Evolutionary conservation across 2,113 vertebrate genomes (phyloP).

Genomic region (Heteronetta atricapilla): DNA sequence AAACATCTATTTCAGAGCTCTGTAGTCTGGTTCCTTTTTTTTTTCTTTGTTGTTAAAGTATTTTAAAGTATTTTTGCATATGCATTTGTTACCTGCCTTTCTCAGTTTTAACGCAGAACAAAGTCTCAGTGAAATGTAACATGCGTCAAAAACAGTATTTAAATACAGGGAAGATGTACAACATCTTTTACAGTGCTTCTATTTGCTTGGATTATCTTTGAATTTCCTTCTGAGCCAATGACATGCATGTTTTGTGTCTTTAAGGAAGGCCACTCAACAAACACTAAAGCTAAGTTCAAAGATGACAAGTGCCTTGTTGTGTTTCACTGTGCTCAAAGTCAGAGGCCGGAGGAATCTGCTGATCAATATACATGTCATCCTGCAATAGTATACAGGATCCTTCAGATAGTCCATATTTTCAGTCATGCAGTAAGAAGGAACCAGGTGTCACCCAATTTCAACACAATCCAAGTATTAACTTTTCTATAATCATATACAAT

Average conservation of each 20-base stretch:
- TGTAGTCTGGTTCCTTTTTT: neutral
- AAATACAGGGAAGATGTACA: neutral
- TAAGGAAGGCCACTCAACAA: neutral
- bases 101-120: neutral
- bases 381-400: fast-evolving
- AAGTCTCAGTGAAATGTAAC: neutral
- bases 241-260: neutral
- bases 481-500: neutral
- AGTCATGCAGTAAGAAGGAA: neutral
- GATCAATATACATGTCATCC: neutral
- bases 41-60: neutral
- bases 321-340: neutral
- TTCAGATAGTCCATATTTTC: neutral
- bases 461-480: neutral
- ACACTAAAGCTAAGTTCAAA: neutral
- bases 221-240: constrained; percentile 7
- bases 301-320: neutral
- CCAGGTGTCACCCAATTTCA: neutral
- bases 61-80: neutral
- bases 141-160: neutral
- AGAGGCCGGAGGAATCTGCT: neutral
- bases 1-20: neutral
- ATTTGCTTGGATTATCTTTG: neutral
- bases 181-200: neutral
- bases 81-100: neutral